Base-by-base conservation (phyloP, 1,140 invertebrate species). In the Trichoplusia ni region DNA sequence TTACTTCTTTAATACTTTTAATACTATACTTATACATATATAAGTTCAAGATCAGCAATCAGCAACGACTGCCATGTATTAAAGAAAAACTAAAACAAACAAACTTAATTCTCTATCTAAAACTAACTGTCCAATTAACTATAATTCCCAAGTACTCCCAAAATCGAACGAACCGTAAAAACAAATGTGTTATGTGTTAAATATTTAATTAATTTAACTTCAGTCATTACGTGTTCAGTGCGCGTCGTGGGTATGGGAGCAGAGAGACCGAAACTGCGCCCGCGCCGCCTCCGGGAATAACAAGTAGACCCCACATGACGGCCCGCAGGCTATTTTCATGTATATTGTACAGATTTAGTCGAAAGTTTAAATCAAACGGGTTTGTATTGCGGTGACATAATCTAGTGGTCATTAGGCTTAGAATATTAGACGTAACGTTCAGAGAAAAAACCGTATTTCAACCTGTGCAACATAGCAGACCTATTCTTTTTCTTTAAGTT, bases 271-370 rank as follows among this genome's bases (percentile, higher is more conserved):
- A 44, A 64, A 58, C 42, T 25, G 51, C 46, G 14, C 4, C 6
- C 40, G 14, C 2, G 11, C 21, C 13, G 25, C 64, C 18, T 19
- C 25, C 11, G 19, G n/a, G 64, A 60, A 65, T 59, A 60, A 42
- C 31, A 59, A 65, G 56, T 46, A 25, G 64, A 65, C 53, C 44
- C 53, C 46, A 63, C 46, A 63, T 33, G 46, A 9, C n/a, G 27
- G 4, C 21, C 27, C 11, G 14, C n/a, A 33, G 31, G 33, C 18
- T 51, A 51, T 38, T 38, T 38, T 38, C n/a, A 37, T 38, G 19
- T 40, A 14, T 37, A 54, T 21, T 35, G n/a, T 13, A 35, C 16
- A 35, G 7, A n/a, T 21, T 33, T 38, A 38, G 35, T 38, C 5
- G 25, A 38, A 31, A 44, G 44, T 59, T 59, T 31, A 27, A 59